Conservation (phyloP, 1,140 invertebrate genomes). For the Coelopa frigida region DNA sequence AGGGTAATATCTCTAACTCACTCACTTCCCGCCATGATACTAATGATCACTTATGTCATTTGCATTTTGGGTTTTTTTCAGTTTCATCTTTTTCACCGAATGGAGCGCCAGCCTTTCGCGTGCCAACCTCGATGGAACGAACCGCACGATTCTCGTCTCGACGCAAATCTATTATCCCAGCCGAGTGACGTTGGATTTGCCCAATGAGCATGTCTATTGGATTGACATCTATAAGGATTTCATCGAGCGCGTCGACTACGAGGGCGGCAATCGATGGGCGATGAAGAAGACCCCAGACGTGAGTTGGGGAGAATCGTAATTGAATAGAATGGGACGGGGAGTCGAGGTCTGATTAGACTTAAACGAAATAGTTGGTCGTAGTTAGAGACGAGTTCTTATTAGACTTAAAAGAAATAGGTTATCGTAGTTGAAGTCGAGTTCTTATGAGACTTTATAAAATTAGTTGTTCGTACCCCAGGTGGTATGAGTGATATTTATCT, state of each 20-base stretch:
- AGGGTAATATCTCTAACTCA: conserved; percentile 48
- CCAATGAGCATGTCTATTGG: conserved; percentile 70
- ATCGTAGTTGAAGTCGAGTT: no score
- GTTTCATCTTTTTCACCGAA: conserved; percentile 71
- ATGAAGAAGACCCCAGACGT: conserved; percentile 53
- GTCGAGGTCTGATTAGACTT: no score
- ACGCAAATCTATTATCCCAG: conserved; percentile 66
- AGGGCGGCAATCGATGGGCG: conserved; percentile 58
- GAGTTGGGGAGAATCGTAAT: conserved; percentile 17
- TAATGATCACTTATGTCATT: neutral
- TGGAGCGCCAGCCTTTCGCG: conserved; percentile 63
- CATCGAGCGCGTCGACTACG: conserved; percentile 64
- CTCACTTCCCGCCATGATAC: neutral
- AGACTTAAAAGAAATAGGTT: no score
- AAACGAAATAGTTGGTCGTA: no score
- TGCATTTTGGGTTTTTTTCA: conserved; percentile 23
- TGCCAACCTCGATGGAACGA: conserved; percentile 54
- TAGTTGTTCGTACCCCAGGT: no score
- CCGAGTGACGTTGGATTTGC: conserved; percentile 63
- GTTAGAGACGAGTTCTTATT: no score
- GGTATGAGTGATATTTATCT: no score
- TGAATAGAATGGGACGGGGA: no score
- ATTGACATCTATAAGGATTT: conserved; percentile 69
- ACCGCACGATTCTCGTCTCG: conserved; percentile 50
- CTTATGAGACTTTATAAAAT: no score